Base-by-base conservation (phyloP, 2,797 vertebrate genomes). In the Rhadinocentrus ornatus region DNA sequence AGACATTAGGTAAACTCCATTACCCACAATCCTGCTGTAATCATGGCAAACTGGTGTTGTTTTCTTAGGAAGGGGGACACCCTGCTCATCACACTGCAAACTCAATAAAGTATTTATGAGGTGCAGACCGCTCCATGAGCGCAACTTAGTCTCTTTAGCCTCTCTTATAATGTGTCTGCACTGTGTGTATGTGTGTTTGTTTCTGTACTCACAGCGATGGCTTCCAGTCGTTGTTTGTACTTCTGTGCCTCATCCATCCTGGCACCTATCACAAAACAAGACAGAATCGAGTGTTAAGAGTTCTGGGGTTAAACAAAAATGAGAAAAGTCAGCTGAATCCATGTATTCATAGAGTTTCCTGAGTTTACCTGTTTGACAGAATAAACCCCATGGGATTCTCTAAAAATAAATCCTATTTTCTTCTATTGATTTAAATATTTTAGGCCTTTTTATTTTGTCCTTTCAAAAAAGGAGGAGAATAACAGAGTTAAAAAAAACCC, bases 191-290 rank as follows among this genome's bases (percentile, higher is more conserved):
- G 50, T 70, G 74, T 57, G 69, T 56, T 32, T 35, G 24, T 59
- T 64, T 11, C 20, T 62, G 3, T 32, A 91, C 94, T 91, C 81
- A 95, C 94, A 73, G 92, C 92, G 71, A 95, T 95, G 66, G 92
- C 93, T 75, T 94, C 90, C 67, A 94, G 86, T 75, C 94, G 86
- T 84, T 93, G 93, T 88, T 94, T 85, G 91, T 95, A 95, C 81
- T 93, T 93, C 77, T 94, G 92, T 2, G 86, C 68, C 83, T 95
- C 94, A 71, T 95, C 94, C 94, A 95, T 95, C 75, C 41, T 85
- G 71, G 65, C 84, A 86, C 87, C 92, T 92, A n/a, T 9, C 66
- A 85, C 57, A 88, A 62, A 83, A 63, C 27, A 60, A 73, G 41
- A 75, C 62, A 44, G 53, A n/a, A 54, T 24, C 31, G 18, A 75